Percentiles rank a stretch among this genome's conserved stretches.
These are phyloP conservation scores for Fulica atra DNA, from an alignment of 2,113 vertebrate species.

Conservation along the genomic window DNA sequence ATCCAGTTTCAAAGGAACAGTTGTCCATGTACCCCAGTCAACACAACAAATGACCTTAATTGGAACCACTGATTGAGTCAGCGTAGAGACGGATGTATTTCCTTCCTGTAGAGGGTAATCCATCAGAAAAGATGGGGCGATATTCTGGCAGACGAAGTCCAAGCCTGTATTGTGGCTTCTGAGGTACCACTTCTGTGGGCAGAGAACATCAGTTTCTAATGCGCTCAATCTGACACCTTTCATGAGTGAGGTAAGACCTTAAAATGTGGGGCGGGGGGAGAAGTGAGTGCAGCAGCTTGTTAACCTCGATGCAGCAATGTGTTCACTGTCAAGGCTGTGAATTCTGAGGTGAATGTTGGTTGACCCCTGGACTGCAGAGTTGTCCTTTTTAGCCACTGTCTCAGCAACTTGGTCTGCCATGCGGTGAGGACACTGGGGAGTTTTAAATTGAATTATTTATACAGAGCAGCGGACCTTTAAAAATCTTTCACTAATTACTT, in stretches of 20 bases:
- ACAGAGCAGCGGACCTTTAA: conserved; percentile 11
- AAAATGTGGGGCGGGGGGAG: not conserved
- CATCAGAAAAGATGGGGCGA: not conserved
- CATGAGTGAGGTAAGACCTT: conserved; percentile 41
- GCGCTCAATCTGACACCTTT: conserved; percentile 64
- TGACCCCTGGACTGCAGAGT: not conserved
- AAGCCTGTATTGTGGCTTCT: not conserved
- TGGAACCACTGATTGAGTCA: conserved; percentile 43
- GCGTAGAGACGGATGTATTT: conserved; percentile 48
- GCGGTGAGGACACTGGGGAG: not conserved
- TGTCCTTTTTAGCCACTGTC: not conserved
- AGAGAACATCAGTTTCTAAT: conserved; percentile 59
- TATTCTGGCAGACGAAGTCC: not conserved
- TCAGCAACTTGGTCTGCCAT: conserved; percentile 1
- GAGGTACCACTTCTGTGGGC: conserved; percentile 8
- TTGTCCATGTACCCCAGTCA: conserved; percentile 13
- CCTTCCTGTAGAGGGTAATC: not conserved
- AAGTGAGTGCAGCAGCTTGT: not conserved
- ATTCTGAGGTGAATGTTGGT: not conserved
- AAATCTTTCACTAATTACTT: conserved; percentile 12
- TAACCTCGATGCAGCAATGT: conserved; percentile 3
- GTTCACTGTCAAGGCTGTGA: conserved; percentile 3
- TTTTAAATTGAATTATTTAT: conserved; percentile 38
- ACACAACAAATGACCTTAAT: conserved; percentile 20
- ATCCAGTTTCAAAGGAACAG: conserved; percentile 65